These are phyloP conservation scores for Clarias gariepinus DNA, from an alignment of 2,113 vertebrate species.

Conservation along the genomic window DNA sequence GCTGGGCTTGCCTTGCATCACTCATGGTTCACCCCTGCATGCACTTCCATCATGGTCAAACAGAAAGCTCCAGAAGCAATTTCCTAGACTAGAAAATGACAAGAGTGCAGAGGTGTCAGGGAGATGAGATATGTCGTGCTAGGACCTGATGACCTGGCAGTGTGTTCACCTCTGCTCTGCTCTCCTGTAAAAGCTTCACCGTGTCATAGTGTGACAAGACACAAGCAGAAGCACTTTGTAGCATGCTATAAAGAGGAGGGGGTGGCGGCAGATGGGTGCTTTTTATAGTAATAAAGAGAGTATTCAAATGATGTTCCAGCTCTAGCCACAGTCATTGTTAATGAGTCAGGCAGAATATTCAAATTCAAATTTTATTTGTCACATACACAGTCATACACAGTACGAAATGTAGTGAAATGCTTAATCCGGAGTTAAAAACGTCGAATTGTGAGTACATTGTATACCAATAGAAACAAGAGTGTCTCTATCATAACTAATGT, in stretches of 20 bases:
- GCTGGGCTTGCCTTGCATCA: background rate
- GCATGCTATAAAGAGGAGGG: background rate
- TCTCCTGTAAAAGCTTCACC: conserved; percentile 18
- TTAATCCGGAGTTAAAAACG: too few relatives aligned
- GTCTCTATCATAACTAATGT: too few relatives aligned
- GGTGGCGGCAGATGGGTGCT: background rate
- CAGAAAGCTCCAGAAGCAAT: conserved; percentile 35
- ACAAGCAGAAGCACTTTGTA: conserved; percentile 8
- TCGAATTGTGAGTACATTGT: too few relatives aligned
- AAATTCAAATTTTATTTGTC: too few relatives aligned
- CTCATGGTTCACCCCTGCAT: conserved; percentile 1
- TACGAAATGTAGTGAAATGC: too few relatives aligned
- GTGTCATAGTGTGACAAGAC: conserved; percentile 24
- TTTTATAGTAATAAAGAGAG: background rate
- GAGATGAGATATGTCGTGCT: conserved; percentile 14
- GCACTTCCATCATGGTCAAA: conserved; percentile 32
- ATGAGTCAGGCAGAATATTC: background rate
- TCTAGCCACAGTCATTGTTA: background rate
- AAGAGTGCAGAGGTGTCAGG: conserved; percentile 25
- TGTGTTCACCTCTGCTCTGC: conserved; percentile 40
- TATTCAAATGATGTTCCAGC: background rate
- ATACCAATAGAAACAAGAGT: too few relatives aligned
- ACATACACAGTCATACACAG: too few relatives aligned
- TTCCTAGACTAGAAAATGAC: conserved; percentile 22
- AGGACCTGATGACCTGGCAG: conserved; percentile 34